phyloP scores from a whole-genome alignment of 2,113 vertebrate species.

The Hyaena hyaena region DNA sequence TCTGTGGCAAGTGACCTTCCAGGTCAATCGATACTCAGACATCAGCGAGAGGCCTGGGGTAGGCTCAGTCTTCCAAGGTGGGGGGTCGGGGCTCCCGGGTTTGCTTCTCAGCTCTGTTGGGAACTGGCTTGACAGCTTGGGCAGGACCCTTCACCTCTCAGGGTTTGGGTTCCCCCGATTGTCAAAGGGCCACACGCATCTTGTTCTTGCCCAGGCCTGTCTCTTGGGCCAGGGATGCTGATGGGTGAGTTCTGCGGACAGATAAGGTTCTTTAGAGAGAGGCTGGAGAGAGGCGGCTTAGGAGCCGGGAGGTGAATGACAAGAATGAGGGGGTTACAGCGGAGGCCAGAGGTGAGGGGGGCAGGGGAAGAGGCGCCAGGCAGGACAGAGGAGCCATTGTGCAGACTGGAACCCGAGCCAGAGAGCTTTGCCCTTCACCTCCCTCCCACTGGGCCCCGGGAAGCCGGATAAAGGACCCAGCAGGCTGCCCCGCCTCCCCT shows the following conservation, averaged over 20 bases:
- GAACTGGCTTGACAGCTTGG: not conserved
- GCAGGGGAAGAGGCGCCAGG: not conserved
- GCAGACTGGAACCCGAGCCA: not conserved
- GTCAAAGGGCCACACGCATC: not conserved
- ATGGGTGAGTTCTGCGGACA: not conserved
- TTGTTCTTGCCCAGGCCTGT: not conserved
- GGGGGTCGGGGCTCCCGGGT: not conserved
- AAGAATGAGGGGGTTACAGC: not conserved
- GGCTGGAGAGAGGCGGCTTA: not conserved
- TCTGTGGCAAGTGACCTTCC: not conserved
- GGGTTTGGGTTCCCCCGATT: not conserved
- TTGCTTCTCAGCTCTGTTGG: not conserved
- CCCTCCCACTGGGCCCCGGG: not conserved
- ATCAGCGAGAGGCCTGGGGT: not conserved
- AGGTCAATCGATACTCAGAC: not conserved
- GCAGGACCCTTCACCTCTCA: not conserved
- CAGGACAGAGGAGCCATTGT: conserved; percentile 72
- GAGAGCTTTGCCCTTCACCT: conserved; percentile 48
- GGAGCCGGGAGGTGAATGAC: not conserved
- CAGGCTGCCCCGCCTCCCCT: not conserved
- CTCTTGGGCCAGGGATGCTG: not conserved
- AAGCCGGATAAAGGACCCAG: not conserved
- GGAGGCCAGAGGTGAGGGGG: conserved; percentile 21
- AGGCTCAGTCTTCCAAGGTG: not conserved
- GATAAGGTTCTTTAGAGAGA: not conserved